Conservation (phyloP, 2,888 invertebrate genomes). For the Caenorhabditis zanzibari region DNA sequence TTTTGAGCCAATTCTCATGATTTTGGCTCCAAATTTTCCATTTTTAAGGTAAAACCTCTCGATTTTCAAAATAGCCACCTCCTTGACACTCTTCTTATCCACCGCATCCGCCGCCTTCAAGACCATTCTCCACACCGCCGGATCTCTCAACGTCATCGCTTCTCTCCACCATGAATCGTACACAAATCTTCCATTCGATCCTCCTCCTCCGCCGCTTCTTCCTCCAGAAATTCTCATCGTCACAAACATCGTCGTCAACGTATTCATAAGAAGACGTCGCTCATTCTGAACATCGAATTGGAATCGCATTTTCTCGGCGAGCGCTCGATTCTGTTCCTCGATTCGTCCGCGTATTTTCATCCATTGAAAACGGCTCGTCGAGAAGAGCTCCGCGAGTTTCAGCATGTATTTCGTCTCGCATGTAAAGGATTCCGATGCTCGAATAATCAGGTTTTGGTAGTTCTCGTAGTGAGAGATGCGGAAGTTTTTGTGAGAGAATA, state of each 20-base stretch:
- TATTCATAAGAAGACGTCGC: constrained; percentile 25
- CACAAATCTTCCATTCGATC: background rate
- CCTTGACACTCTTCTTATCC: background rate
- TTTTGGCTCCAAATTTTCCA: too few relatives aligned
- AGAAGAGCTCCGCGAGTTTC: constrained; percentile 5
- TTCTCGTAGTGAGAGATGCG: background rate
- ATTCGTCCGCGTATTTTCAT: constrained; percentile 20
- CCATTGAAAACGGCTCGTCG: constrained; percentile 4
- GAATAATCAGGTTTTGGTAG: constrained; percentile 7
- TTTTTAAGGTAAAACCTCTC: too few relatives aligned
- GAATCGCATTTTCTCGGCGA: background rate
- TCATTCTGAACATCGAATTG: constrained; percentile 13
- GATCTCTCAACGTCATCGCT: constrained; percentile 20
- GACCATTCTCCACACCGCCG: constrained; percentile 46
- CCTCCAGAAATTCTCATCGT: constrained; percentile 9
- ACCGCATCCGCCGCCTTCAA: constrained; percentile 19
- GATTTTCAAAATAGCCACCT: too few relatives aligned
- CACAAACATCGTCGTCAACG: constrained; percentile 14
- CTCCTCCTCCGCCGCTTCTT: too few relatives aligned
- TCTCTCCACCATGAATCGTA: background rate
- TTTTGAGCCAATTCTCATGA: too few relatives aligned
- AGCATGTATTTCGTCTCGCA: constrained; percentile 38
- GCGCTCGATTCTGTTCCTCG: background rate
- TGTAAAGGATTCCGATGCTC: constrained; percentile 20
- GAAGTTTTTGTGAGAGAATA: background rate